A percentile compares a stretch with the other conserved stretches of the same genome.
Conservation (phyloP, 2,113 vertebrate genomes). For the Strigops habroptila region DNA sequence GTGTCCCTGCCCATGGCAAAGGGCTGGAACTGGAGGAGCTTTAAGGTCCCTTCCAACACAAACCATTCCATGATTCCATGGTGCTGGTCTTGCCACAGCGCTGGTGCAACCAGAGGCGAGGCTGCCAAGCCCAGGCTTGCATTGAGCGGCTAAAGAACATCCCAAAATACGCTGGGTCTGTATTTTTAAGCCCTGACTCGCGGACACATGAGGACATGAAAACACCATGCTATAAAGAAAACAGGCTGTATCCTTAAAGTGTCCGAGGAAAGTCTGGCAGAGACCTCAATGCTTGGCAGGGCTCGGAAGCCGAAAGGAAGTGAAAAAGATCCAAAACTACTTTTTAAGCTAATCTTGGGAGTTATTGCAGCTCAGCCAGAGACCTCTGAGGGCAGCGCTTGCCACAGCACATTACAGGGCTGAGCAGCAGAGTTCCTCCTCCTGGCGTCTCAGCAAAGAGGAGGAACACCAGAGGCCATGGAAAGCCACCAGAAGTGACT, state of each 20-base stretch:
- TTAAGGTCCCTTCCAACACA: no score
- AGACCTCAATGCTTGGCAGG: background rate
- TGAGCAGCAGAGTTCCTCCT: background rate
- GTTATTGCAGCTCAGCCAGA: background rate
- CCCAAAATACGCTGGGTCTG: background rate
- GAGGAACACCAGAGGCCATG: background rate
- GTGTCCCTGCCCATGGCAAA: no score
- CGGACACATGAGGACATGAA: background rate
- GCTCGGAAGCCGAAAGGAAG: background rate
- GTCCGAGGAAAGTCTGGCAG: background rate
- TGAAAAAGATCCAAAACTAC: background rate
- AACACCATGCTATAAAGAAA: background rate
- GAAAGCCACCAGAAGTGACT: background rate
- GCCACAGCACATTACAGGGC: background rate
- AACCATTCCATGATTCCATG: no score
- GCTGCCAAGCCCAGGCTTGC: background rate
- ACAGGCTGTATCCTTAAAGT: background rate
- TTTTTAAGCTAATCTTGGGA: background rate
- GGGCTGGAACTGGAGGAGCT: no score
- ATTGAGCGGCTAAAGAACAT: background rate
- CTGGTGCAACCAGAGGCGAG: background rate
- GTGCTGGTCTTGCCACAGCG: background rate
- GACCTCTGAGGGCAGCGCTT: background rate
- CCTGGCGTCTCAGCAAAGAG: background rate
- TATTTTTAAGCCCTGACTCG: background rate